Conservation (phyloP, 2,113 vertebrate genomes). For the Gymnocephalus cernua region DNA sequence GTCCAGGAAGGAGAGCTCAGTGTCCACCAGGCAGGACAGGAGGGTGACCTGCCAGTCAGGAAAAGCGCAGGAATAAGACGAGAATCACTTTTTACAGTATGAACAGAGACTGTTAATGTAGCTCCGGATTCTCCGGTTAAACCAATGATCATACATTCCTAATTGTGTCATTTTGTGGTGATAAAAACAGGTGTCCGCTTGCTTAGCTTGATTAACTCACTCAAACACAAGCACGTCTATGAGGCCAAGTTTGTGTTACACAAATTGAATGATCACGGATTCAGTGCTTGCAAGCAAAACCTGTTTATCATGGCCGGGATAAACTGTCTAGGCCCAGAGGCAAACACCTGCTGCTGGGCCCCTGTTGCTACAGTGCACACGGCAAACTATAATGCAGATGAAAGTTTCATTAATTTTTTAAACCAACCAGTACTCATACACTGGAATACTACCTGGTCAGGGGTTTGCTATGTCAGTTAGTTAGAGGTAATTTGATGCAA, state of each 20-base stretch:
- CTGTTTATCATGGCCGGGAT: too few relatives aligned
- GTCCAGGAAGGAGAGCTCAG: conserved; percentile 98
- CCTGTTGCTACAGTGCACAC: neutral
- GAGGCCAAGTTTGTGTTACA: neutral
- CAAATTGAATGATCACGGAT: neutral
- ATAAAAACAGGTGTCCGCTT: neutral
- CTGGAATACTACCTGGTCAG: neutral
- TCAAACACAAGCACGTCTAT: neutral
- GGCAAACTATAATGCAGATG: neutral
- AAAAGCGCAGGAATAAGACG: neutral
- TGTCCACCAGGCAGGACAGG: conserved; percentile 97
- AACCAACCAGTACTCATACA: neutral
- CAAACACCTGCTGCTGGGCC: neutral
- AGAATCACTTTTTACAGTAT: neutral
- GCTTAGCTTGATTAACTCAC: too few relatives aligned
- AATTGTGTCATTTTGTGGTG: neutral
- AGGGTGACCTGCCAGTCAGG: conserved; percentile 90
- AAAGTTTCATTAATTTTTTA: neutral
- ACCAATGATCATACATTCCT: neutral
- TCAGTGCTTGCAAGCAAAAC: too few relatives aligned
- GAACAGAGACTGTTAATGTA: neutral
- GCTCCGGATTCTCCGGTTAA: neutral
- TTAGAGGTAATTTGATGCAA: too few relatives aligned
- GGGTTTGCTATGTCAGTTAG: too few relatives aligned
- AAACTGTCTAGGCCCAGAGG: neutral